A percentile compares a stretch with the other conserved stretches of the same genome.
Evolutionary conservation across 2,888 invertebrate genomes (phyloP).

Genomic region (Acrobeloides nanus): DNA sequence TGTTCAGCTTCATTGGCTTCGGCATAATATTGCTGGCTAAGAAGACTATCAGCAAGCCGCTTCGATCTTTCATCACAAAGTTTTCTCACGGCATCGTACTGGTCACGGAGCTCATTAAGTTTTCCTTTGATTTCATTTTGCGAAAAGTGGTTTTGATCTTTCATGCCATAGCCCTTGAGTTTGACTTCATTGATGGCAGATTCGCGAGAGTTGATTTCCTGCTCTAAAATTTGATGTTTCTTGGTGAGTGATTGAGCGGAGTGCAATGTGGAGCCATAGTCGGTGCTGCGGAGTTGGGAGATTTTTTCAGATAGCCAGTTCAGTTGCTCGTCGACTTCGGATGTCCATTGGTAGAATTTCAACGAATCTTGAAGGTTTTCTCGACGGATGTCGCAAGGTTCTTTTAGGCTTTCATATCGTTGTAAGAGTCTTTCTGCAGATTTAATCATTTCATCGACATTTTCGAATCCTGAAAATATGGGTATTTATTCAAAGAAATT

Average conservation of each 20-base stretch:
- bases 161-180: conserved; percentile 33
- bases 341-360: conserved; percentile 75
- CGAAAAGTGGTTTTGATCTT: conserved; percentile 69
- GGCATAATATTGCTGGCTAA: conserved; percentile 70
- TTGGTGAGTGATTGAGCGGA: conserved; percentile 82
- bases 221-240: conserved; percentile 83
- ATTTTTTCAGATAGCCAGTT: conserved; percentile 86
- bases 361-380: conserved; percentile 86
- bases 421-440: conserved; percentile 62
- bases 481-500: not conserved
- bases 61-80: conserved; percentile 19
- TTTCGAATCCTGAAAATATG: conserved; percentile 19
- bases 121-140: conserved; percentile 67
- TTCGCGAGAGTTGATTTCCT: conserved; percentile 55
- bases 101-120: conserved; percentile 61
- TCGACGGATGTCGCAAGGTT: conserved; percentile 73
- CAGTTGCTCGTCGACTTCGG: conserved; percentile 85
- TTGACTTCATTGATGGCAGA: conserved; percentile 34
- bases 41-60: conserved; percentile 58
- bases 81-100: conserved; percentile 7
- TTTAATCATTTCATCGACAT: conserved; percentile 14
- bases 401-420: conserved; percentile 52
- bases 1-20: conserved; percentile 81
- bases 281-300: conserved; percentile 79
- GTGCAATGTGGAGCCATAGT: conserved; percentile 68